Conservation (phyloP, 1,140 invertebrate genomes). For the Euura lappo region DNA sequence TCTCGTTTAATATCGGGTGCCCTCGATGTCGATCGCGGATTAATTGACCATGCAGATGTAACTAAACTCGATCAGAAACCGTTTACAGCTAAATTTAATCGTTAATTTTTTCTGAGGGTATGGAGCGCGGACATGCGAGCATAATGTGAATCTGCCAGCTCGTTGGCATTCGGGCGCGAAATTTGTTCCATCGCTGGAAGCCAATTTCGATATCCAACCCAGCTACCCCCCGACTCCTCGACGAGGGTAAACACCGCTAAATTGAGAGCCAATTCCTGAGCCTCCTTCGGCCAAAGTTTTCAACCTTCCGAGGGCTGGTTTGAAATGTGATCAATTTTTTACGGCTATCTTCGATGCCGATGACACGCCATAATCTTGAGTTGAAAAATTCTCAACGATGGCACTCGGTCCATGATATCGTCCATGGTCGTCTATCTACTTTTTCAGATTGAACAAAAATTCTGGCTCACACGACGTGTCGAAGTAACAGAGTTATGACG, state of each 20-base stretch:
- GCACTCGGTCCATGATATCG: not conserved
- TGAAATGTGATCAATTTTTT: not conserved
- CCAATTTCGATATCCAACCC: slow-evolving; percentile 25
- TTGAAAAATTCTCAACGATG: not conserved
- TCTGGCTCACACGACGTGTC: no score
- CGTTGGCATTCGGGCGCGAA: slow-evolving; percentile 31
- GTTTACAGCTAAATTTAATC: no score
- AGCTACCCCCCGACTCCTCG: slow-evolving; percentile 8
- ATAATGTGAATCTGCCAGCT: no score
- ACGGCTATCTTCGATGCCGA: not conserved
- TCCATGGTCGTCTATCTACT: no score
- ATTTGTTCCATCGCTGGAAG: slow-evolving; percentile 28
- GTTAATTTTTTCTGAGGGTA: no score
- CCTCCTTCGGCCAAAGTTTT: not conserved
- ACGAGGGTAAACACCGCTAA: slow-evolving; percentile 22
- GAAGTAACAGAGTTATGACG: no score
- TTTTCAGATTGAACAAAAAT: no score
- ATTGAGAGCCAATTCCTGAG: not conserved
- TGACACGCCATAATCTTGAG: not conserved
- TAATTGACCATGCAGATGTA: no score
- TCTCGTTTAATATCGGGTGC: no score
- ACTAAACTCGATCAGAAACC: no score
- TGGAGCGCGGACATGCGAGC: no score
- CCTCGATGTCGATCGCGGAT: no score
- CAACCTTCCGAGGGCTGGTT: not conserved